Base-by-base conservation (phyloP, 2,888 invertebrate species). In the Melieria omissa region DNA sequence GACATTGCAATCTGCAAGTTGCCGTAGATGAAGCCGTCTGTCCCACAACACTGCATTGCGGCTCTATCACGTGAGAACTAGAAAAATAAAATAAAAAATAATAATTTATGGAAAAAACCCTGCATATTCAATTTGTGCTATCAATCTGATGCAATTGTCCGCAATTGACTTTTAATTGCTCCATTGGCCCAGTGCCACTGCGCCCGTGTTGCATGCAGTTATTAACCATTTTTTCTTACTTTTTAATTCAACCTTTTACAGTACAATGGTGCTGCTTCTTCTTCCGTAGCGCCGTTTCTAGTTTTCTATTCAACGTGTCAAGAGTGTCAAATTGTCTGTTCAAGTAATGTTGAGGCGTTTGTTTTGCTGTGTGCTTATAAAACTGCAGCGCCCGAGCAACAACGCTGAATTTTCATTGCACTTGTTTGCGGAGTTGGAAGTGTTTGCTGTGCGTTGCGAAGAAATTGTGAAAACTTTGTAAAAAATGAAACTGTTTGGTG, bases 401-500 rank as follows among this genome's bases (percentile, higher is more conserved):
- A 29, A 4, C 7, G 58, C 45, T 70, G 42, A 47, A 64, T 70
- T 47, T 71, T 67, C 58, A n/a, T 9, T 12, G 44, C 42, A 54
- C 62, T 68, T 5, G 70, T 65, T 71, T 73, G 62, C 45, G 8
- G 41, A 68, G 14, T 47, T 10, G 12, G 52, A 45, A 54, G 7
- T 49, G 12, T 60, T 6, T 5, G 47, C 44, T 45, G 44, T 29
- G 29, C 29, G 29, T 29, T 29, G 29, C 5, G 9, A 42, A 62
- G 46, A 72, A 71, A 57, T 29, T 29, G 29, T 29, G 2, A 29
- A 29, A 29, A 29, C n/a, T 8, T 58, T 29, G 41, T 58, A 54
- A 55, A 74, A 72, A 45, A 75, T 75, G 75, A 74, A 74, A 47
- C 67, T 74, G 42, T 29, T 74, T 9, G 52, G 63, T 62, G 71